Percentiles rank a stretch among this genome's conserved stretches.
phyloP scores from a whole-genome alignment of 2,113 vertebrate genomes.

The Mastomys natalensis region DNA sequence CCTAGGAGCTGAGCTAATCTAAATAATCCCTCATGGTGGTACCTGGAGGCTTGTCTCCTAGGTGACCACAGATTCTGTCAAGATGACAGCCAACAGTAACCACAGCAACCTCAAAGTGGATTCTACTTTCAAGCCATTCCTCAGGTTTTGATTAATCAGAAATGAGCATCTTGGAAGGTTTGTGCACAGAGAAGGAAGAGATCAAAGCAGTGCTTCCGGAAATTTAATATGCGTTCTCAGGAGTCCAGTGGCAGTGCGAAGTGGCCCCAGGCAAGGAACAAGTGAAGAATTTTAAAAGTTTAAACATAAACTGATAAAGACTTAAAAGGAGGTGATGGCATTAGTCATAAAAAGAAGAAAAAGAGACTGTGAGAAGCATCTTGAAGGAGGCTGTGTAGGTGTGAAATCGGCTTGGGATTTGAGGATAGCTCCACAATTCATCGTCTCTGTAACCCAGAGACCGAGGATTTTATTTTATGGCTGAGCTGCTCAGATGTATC shows the following conservation, averaged over 20 bases:
- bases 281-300: neutral
- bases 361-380: neutral
- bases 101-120: neutral
- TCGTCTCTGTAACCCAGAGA: neutral
- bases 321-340: neutral
- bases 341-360: neutral
- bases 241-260: neutral
- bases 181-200: neutral
- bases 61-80: neutral
- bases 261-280: neutral
- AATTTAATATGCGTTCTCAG: neutral
- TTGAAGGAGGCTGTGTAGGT: neutral
- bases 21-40: neutral
- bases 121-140: neutral
- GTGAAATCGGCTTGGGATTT: neutral
- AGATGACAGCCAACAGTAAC: neutral
- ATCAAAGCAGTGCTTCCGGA: neutral
- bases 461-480: neutral
- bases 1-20: neutral
- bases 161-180: neutral
- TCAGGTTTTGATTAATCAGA: neutral
- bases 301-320: conserved; percentile 23
- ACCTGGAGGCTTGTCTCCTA: neutral
- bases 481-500: neutral
- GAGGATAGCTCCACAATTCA: neutral